phyloP scores from a whole-genome alignment of 2,888 invertebrate genomes.

The Osedax frankpressi region DNA sequence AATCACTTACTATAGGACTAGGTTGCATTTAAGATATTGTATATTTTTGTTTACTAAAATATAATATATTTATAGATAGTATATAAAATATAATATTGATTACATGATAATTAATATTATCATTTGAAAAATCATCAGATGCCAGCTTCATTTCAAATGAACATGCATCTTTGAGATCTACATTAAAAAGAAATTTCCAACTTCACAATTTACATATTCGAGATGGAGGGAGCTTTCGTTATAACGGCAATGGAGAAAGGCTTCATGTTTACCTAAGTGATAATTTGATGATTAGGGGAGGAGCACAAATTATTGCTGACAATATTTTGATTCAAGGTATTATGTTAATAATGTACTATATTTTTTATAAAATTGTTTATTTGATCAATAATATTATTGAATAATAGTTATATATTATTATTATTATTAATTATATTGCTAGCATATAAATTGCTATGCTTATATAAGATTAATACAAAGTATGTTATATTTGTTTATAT shows the following conservation, averaged over 20 bases:
- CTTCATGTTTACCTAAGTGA: slow-evolving; percentile 28
- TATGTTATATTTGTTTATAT: too few species aligned
- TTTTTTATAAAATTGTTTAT: too few species aligned
- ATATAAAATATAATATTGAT: too few species aligned
- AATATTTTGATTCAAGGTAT: slow-evolving; percentile 19
- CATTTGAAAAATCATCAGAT: slow-evolving; percentile 11
- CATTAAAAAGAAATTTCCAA: slow-evolving; percentile 23
- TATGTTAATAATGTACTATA: not conserved
- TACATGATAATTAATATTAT: not conserved
- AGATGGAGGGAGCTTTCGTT: slow-evolving; percentile 30
- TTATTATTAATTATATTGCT: too few species aligned
- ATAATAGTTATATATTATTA: too few species aligned
- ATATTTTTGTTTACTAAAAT: too few species aligned
- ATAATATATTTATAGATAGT: too few species aligned
- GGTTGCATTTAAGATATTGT: not conserved
- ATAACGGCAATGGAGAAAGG: slow-evolving; percentile 28
- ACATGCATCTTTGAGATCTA: slow-evolving; percentile 25
- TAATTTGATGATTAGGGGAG: slow-evolving; percentile 29
- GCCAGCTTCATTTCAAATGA: slow-evolving; percentile 31
- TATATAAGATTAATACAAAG: too few species aligned
- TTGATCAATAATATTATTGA: too few species aligned
- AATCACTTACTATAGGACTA: slow-evolving; percentile 29
- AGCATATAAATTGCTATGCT: too few species aligned
- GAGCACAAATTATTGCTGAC: slow-evolving; percentile 30
- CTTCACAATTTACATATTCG: slow-evolving; percentile 28